Evolutionary conservation across 2,888 invertebrate species (phyloP).

Genomic region (Parelbella ahira): DNA sequence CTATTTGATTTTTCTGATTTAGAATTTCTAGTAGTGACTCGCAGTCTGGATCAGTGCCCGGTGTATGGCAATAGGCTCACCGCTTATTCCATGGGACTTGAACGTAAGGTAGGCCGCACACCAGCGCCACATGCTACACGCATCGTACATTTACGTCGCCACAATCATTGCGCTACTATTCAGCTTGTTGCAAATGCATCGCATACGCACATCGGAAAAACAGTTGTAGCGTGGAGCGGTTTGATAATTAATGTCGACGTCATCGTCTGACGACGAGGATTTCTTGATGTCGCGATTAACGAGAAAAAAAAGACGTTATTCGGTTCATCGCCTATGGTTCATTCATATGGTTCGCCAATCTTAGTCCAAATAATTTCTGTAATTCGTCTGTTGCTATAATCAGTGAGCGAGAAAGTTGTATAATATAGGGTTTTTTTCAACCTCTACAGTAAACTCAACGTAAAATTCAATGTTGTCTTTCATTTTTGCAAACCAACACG

Average conservation of each 20-base stretch:
- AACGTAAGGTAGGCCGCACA: no score
- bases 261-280: constrained; percentile 1
- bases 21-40: no score
- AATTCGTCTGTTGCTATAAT: constrained; percentile 1
- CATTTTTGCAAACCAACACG: not conserved
- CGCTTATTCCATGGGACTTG: no score
- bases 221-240: not conserved
- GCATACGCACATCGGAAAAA: not conserved
- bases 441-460: constrained; percentile 2
- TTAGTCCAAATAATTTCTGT: not conserved
- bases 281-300: constrained; percentile 3
- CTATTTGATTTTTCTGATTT: no score
- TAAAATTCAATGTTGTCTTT: not conserved
- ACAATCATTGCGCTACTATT: no score
- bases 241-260: constrained; percentile 2
- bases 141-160: no score
- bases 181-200: not conserved
- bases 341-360: not conserved
- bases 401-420: not conserved
- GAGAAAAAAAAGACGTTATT: constrained; percentile 4
- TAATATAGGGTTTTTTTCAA: constrained; percentile 1
- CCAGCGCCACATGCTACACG: no score
- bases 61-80: no score
- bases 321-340: not conserved
- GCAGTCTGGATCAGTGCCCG: no score